Conservation (phyloP, 2,113 vertebrate genomes). For the Zingel zingel region DNA sequence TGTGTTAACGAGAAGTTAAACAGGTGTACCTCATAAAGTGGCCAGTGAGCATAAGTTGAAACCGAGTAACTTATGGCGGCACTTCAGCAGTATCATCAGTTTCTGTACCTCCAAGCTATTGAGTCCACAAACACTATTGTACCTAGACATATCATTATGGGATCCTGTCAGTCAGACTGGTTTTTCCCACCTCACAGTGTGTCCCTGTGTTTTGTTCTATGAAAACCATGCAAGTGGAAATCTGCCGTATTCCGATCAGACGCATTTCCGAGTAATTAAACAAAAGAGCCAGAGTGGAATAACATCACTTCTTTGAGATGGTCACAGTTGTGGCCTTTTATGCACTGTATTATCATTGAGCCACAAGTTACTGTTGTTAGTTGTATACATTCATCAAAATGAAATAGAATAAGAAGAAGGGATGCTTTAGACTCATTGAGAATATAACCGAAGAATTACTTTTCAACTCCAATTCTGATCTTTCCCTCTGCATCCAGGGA, state of each 20-base stretch:
- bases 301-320: background rate
- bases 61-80: background rate
- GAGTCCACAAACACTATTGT: conserved; percentile 1
- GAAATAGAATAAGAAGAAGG: background rate
- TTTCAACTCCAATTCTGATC: conserved; percentile 92
- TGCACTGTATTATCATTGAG: background rate
- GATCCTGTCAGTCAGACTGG: conserved; percentile 26
- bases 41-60: background rate
- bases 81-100: conserved; percentile 31
- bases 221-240: conserved; percentile 9
- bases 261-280: background rate
- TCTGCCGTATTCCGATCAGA: background rate
- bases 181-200: conserved; percentile 7
- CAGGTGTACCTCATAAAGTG: no score
- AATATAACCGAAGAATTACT: conserved; percentile 75
- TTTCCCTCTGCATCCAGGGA: conserved; percentile 83
- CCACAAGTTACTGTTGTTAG: background rate
- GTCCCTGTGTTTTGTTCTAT: background rate
- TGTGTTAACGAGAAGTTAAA: no score
- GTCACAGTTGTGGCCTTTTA: background rate
- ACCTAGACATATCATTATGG: background rate
- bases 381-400: background rate
- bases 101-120: conserved; percentile 38
- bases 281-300: background rate
- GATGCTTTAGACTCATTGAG: fast-evolving